These are phyloP conservation scores for Coptotermes formosanus DNA, from an alignment of 1,140 invertebrate species.

Conservation along the genomic window DNA sequence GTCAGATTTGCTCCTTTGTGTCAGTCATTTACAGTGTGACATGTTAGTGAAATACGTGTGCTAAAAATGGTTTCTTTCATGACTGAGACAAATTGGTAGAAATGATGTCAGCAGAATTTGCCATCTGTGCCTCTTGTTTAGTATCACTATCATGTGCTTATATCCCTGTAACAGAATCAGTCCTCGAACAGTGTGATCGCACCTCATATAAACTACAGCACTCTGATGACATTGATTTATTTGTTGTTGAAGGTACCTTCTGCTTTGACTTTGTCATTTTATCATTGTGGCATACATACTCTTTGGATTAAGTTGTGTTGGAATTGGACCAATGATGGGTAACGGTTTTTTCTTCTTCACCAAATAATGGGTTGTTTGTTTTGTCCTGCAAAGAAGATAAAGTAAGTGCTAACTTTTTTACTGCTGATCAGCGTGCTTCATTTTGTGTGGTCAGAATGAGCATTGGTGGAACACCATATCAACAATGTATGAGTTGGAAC, in stretches of 20 bases:
- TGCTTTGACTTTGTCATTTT: too few relatives aligned
- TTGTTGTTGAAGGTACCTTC: not conserved
- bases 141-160: too few relatives aligned
- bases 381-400: not conserved
- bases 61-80: too few relatives aligned
- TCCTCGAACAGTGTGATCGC: not conserved
- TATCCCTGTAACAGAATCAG: too few relatives aligned
- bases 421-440: not conserved
- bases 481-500: too few relatives aligned
- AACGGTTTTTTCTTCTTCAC: not conserved
- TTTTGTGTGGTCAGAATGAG: not conserved
- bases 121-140: too few relatives aligned
- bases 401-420: not conserved
- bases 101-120: too few relatives aligned
- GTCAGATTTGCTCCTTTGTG: too few relatives aligned
- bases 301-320: not conserved
- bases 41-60: too few relatives aligned
- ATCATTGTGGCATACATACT: not conserved
- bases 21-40: too few relatives aligned
- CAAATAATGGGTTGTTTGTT: not conserved
- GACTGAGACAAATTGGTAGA: too few relatives aligned
- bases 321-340: not conserved
- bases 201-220: not conserved
- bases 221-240: not conserved
- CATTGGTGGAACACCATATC: too few relatives aligned